Percentiles rank a stretch among this genome's conserved stretches.
Evolutionary conservation across 2,797 vertebrate genomes (phyloP).

Genomic region (Streptopelia turtur): DNA sequence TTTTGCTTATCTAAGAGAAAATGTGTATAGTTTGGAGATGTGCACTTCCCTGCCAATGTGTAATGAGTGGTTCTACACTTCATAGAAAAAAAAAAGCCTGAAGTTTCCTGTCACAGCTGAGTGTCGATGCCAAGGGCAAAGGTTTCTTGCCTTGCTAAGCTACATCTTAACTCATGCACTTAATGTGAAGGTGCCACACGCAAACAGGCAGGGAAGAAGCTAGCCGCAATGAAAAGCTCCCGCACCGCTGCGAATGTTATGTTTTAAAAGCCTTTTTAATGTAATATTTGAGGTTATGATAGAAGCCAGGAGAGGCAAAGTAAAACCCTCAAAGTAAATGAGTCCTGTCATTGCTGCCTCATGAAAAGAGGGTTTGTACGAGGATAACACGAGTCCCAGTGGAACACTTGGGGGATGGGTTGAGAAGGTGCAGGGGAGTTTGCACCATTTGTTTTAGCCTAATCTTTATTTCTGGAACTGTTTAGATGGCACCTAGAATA

Average conservation of each 20-base stretch:
- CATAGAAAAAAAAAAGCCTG: constrained; percentile 36
- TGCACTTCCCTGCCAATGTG: constrained; percentile 71
- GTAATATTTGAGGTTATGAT: constrained; percentile 61
- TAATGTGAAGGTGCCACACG: constrained; percentile 60
- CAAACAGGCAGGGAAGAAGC: constrained; percentile 45
- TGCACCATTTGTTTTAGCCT: constrained; percentile 5
- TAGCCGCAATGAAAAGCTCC: constrained; percentile 12
- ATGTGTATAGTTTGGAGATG: constrained; percentile 71
- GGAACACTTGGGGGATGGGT: background rate
- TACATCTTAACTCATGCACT: constrained; percentile 67
- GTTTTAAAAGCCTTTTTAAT: constrained; percentile 69
- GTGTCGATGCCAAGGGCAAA: constrained; percentile 59
- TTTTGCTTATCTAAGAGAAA: constrained; percentile 77
- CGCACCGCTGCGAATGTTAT: constrained; percentile 30
- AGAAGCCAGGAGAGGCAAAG: constrained; percentile 62
- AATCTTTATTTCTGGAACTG: constrained; percentile 28
- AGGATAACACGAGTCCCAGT: background rate
- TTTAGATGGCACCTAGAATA: constrained; percentile 27
- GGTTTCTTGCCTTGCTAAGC: constrained; percentile 68
- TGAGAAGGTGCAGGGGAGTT: constrained; percentile 36
- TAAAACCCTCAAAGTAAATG: constrained; percentile 61
- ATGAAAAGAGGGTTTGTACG: background rate
- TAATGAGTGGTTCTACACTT: constrained; percentile 56
- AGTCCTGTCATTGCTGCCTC: constrained; percentile 31
- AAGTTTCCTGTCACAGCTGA: constrained; percentile 63